A percentile compares a stretch with the other conserved stretches of the same genome.
Evolutionary conservation across 2,888 invertebrate genomes (phyloP).

Genomic region (Epinotia nisella): DNA sequence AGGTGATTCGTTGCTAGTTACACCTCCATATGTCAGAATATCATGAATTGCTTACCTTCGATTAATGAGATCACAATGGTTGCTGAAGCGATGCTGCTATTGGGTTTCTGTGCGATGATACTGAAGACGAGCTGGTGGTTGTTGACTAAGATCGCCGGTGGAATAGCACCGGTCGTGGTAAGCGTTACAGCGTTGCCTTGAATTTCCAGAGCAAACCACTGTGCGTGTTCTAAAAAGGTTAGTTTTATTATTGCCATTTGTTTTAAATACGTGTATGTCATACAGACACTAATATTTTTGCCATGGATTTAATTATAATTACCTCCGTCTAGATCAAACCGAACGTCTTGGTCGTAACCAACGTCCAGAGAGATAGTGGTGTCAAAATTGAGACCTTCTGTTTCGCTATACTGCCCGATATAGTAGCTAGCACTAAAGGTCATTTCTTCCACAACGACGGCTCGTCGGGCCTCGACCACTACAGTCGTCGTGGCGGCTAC

Average conservation of each 20-base stretch:
- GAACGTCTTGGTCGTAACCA: constrained; percentile 51
- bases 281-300: background rate
- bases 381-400: constrained; percentile 46
- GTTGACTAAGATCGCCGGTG: constrained; percentile 50
- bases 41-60: constrained; percentile 38
- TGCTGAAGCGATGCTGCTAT: constrained; percentile 46
- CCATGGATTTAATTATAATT: background rate
- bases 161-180: constrained; percentile 47
- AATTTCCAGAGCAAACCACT: constrained; percentile 51
- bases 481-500: constrained; percentile 47
- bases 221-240: constrained; percentile 52
- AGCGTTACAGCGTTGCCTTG: constrained; percentile 48
- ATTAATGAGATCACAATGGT: constrained; percentile 51
- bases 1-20: background rate
- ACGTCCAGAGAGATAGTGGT: constrained; percentile 48
- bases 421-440: constrained; percentile 52
- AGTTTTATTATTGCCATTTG: constrained; percentile 1
- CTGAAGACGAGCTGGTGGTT: constrained; percentile 52
- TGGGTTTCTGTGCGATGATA: constrained; percentile 49
- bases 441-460: constrained; percentile 34
- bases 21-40: background rate
- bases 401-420: constrained; percentile 50
- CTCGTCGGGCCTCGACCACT: constrained; percentile 42
- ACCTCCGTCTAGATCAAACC: constrained; percentile 46
- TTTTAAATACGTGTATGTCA: background rate